Conservation (phyloP, 23 tunicate genomes). For the Styela clava region DNA sequence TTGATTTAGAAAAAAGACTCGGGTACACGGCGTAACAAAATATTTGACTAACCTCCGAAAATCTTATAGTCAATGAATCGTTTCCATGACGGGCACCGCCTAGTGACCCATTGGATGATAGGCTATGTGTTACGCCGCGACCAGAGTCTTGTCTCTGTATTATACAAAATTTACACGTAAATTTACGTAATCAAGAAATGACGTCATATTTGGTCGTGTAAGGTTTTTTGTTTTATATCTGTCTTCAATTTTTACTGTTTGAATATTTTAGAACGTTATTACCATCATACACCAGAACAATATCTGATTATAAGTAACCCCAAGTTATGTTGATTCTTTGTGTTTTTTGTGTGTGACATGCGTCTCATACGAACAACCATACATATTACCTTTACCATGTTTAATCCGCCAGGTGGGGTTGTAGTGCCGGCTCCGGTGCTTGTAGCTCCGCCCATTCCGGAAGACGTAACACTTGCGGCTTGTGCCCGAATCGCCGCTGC, state of each 20-base stretch:
- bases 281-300: too few relatives aligned
- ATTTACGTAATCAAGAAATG: not conserved
- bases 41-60: conserved; percentile 59
- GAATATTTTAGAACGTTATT: too few relatives aligned
- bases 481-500: conserved; percentile 54
- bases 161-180: conserved; percentile 2
- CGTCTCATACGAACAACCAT: not conserved
- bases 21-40: not conserved
- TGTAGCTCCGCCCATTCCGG: conserved; percentile 15
- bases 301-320: too few relatives aligned
- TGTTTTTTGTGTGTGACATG: too few relatives aligned
- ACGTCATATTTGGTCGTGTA: not conserved
- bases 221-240: not conserved
- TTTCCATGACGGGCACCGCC: conserved; percentile 40
- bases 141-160: conserved; percentile 18
- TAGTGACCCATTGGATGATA: conserved; percentile 9
- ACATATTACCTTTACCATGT: conserved; percentile 65
- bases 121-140: conserved; percentile 14
- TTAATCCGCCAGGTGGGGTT: conserved; percentile 89
- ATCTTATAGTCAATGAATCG: conserved; percentile 61
- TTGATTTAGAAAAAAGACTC: too few relatives aligned
- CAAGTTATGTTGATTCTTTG: too few relatives aligned
- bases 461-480: conserved; percentile 13
- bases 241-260: not conserved
- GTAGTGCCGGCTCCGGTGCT: conserved; percentile 63